Evolutionary conservation across 2,113 vertebrate species (phyloP), one percentile per base, ranked within the genome.

Genomic region (Takifugu bimaculatus): DNA sequence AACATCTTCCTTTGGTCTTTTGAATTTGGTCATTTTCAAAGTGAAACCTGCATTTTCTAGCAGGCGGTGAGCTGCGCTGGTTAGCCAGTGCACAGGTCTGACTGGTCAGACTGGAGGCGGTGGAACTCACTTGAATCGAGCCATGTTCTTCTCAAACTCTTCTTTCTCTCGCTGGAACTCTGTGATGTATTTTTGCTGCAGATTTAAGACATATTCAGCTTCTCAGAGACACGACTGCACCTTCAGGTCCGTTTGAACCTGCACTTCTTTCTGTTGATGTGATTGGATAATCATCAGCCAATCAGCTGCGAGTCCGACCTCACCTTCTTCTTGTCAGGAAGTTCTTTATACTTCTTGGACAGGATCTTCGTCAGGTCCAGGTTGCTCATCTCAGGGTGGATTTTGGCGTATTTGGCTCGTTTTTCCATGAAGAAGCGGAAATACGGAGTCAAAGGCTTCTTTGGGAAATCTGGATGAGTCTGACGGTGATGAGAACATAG

Each of bases 371-470:
- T 93, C 43, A 93, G 85, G 78, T 93, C 92, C 65, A 93, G 78
- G 83, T 93, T 93, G 84, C 90, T 92, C 91, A 93, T 92, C 82
- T 93, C 90, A 0, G 92, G 92, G 63, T 92, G 89, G 67, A 93
- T 92, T 74, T 93, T 93, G 69, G 92, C 92, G 13, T 92, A 93
- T 81, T 93, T 93, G 69, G 90, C 91, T 60, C 91, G 81, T 71
- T 93, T 92, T 70, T 92, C 91, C 92, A 93, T 92, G 68, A 92
- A 93, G 82, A 93, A 92, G 50, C 91, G 90, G 60, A 93, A 92
- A 60, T 92, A 93, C 0, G 92, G 92, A 0, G 91, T 92, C 72
- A 93, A 67, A 0, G 92, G 90, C 57, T 93, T 93, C 74, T 93
- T 93, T 0, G 92, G 92, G 70, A 93, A 93, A 47, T 93, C 92